Percentiles rank a stretch among this genome's conserved stretches.
Conservation (phyloP, 2,113 vertebrate genomes). For the Chunga burmeisteri region DNA sequence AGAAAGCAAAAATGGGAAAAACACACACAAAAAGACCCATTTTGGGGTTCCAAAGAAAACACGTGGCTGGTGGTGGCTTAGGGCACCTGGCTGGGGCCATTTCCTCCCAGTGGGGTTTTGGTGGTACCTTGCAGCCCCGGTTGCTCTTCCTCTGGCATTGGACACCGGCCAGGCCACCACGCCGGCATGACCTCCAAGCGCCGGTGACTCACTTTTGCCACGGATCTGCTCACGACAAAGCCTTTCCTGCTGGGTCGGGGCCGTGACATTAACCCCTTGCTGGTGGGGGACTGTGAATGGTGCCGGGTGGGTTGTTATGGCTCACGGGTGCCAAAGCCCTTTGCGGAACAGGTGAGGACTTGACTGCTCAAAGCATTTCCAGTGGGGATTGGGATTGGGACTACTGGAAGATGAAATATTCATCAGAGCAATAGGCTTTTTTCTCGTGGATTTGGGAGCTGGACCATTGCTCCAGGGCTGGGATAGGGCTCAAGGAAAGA, state of each 20-base stretch:
- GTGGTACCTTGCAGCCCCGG: not conserved
- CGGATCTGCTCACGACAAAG: not conserved
- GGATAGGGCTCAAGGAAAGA: not conserved
- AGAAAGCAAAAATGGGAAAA: not conserved
- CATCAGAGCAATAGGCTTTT: rapidly evolving
- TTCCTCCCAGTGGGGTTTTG: rapidly evolving
- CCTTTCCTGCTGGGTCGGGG: not conserved
- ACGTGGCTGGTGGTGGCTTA: rapidly evolving
- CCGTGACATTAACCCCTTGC: not conserved
- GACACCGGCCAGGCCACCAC: rapidly evolving
- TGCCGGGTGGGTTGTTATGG: rapidly evolving
- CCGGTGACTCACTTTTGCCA: not conserved
- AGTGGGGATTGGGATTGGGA: rapidly evolving
- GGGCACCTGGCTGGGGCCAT: not conserved
- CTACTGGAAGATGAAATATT: not conserved
- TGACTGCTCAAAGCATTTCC: rapidly evolving
- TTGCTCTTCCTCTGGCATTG: not conserved
- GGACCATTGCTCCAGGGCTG: no score
- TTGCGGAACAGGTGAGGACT: rapidly evolving
- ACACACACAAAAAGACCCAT: rapidly evolving
- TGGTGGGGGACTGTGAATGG: rapidly evolving
- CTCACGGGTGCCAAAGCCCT: not conserved
- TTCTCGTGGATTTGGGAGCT: not conserved
- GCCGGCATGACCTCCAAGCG: rapidly evolving
- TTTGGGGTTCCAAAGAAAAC: not conserved